These are phyloP conservation scores for Tragelaphus imberbis DNA, from an alignment of 2,113 vertebrate genomes.

Conservation along the genomic window DNA sequence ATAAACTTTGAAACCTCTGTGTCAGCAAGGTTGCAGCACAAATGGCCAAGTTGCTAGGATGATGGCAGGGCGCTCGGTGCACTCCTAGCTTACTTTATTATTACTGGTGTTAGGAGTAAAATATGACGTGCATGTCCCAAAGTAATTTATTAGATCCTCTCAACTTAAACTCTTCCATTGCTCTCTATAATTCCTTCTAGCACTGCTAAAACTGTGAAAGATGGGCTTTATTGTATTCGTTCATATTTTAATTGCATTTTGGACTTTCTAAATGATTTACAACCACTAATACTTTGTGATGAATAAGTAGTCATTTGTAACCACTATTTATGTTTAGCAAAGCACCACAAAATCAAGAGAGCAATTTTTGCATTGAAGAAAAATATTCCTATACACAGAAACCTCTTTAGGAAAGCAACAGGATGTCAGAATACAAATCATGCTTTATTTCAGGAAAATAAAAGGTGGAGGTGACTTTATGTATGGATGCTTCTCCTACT, in stretches of 20 bases:
- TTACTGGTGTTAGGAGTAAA: background rate
- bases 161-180: constrained; percentile 5
- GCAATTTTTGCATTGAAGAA: background rate
- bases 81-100: background rate
- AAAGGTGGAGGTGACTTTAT: background rate
- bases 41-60: background rate
- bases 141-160: background rate
- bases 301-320: constrained; percentile 12
- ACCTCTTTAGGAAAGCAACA: background rate
- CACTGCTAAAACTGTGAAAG: background rate
- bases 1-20: background rate
- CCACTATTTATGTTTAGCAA: background rate
- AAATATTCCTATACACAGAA: background rate
- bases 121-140: background rate
- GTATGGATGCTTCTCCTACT: background rate
- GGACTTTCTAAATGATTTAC: constrained; percentile 10
- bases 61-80: rapidly evolving
- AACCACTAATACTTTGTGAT: background rate
- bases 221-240: background rate
- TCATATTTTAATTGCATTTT: constrained; percentile 30
- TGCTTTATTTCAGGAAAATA: background rate
- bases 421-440: background rate
- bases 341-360: background rate
- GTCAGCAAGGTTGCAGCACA: background rate
- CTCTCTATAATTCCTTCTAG: background rate